Evolutionary conservation across 2,113 vertebrate genomes (phyloP).

Genomic region (Puntigrus tetrazona): DNA sequence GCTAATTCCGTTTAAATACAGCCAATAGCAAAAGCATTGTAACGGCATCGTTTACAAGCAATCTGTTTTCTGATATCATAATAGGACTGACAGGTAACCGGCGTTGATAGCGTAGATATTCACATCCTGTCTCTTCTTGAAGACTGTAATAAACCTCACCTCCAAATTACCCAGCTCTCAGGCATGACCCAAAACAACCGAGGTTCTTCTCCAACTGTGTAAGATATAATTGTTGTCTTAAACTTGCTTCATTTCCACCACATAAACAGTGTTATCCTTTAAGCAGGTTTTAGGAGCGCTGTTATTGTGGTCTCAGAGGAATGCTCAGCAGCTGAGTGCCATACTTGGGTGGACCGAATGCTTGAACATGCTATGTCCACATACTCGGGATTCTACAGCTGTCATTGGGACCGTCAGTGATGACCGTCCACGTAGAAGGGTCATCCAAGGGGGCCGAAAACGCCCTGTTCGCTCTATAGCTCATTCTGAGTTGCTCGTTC

Average conservation of each 20-base stretch:
- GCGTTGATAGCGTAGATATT: slow-evolving; percentile 3
- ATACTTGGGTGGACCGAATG: slow-evolving; percentile 38
- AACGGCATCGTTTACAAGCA: background rate
- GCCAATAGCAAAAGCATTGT: background rate
- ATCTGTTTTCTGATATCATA: background rate
- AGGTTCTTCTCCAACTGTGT: background rate
- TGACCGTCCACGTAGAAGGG: slow-evolving; percentile 15
- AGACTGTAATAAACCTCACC: slow-evolving; percentile 27
- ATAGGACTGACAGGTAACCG: slow-evolving; percentile 17
- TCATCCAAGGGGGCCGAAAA: background rate
- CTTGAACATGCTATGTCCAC: slow-evolving; percentile 37
- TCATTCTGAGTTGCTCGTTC: background rate
- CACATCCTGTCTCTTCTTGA: slow-evolving; percentile 6
- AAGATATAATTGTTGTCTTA: slow-evolving; percentile 38
- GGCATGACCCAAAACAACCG: background rate
- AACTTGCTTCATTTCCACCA: slow-evolving; percentile 48
- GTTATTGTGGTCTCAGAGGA: slow-evolving; percentile 40
- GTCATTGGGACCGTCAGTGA: slow-evolving; percentile 59
- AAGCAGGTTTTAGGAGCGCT: slow-evolving; percentile 55
- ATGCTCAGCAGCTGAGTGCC: slow-evolving; percentile 54
- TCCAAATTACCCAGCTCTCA: slow-evolving; percentile 35
- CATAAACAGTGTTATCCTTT: slow-evolving; percentile 56
- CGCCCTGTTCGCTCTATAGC: background rate
- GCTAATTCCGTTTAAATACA: background rate
- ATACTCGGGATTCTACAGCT: slow-evolving; percentile 53